Base-by-base conservation (phyloP, 1,140 invertebrate genomes). In the Orius laevigatus region DNA sequence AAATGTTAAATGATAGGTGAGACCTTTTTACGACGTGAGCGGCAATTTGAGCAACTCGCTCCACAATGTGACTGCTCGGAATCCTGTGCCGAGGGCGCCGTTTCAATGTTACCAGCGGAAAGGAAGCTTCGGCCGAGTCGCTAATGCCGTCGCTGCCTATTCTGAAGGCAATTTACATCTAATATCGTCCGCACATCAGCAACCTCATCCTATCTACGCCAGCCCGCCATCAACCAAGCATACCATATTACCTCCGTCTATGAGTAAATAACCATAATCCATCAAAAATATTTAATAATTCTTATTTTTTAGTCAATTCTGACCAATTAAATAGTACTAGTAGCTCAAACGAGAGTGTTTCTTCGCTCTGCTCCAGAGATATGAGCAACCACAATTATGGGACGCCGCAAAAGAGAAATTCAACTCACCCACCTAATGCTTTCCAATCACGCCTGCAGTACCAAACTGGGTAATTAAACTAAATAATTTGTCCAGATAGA, bases 321-420 rank as follows among this genome's bases (percentile, higher is more conserved):
- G 58, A 59, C 8, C 43, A 46, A 14, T 5, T 55, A 25, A 59
- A 63, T 36, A 76, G 74, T 53, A 77, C 75, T 0, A 80, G 77
- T 56, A 80, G 79, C 65, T 80, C 78, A 14, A 81, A 76, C 60
- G 79, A 82, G 63, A 81, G 79, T 12, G 74, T 81, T 4, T 77
- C 77, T 2, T 76, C 78, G 3, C 66, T 68, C 34, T 73, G 72
- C 3, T 67, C 66, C 11, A 63, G 68, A 34, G 55, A 62, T 48
- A 44, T 51, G 20, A 52, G 44, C 48, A 54, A 56, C 46, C 58
- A 55, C 48, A 57, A 47, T 8, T 45, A 36, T 18, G 32, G 40
- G 11, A 35, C 41, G 16, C 32, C 34, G 15, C 12, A 41, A 25
- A 50, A 50, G 12, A 43, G 48, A 12, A 49, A 9, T 8, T 11